Percentiles rank a stretch among this genome's conserved stretches.
Conservation (phyloP, 2,888 invertebrate species). For the Ennomos fuscantarius region DNA sequence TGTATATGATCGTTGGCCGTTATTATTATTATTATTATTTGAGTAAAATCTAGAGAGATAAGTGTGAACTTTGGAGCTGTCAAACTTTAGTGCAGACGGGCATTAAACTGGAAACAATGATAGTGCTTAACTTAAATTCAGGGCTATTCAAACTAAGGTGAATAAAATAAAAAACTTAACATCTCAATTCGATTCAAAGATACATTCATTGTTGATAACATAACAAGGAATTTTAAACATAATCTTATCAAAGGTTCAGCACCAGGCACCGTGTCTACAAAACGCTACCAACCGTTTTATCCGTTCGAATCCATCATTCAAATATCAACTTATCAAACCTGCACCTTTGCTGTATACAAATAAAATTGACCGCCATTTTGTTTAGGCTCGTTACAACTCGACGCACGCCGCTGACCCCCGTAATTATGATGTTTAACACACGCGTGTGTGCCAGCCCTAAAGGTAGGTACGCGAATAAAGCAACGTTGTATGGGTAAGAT, state of each 20-base stretch:
- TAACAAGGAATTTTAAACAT: conserved; percentile 13
- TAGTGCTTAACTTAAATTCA: background rate
- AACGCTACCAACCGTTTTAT: conserved; percentile 49
- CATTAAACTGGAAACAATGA: background rate
- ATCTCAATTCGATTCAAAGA: conserved; percentile 17
- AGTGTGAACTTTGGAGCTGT: no score
- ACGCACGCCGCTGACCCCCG: conserved; percentile 81
- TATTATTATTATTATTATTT: no score
- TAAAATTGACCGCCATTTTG: conserved; percentile 82
- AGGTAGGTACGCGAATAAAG: conserved; percentile 40
- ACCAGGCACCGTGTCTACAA: conserved; percentile 34
- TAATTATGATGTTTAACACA: conserved; percentile 72
- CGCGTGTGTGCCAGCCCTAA: conserved; percentile 38
- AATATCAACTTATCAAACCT: conserved; percentile 63
- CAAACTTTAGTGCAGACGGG: no score
- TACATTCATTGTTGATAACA: conserved; percentile 30
- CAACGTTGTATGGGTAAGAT: conserved; percentile 20
- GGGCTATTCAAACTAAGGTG: background rate
- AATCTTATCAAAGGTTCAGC: conserved; percentile 28
- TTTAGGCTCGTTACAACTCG: conserved; percentile 82
- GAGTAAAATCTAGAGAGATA: no score
- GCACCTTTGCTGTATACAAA: conserved; percentile 66
- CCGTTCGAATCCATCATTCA: conserved; percentile 55
- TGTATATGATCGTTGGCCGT: no score
- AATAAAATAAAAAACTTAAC: conserved; percentile 14